Base-by-base conservation (phyloP, 1,140 invertebrate species). In the Archegozetes longisetosus region DNA sequence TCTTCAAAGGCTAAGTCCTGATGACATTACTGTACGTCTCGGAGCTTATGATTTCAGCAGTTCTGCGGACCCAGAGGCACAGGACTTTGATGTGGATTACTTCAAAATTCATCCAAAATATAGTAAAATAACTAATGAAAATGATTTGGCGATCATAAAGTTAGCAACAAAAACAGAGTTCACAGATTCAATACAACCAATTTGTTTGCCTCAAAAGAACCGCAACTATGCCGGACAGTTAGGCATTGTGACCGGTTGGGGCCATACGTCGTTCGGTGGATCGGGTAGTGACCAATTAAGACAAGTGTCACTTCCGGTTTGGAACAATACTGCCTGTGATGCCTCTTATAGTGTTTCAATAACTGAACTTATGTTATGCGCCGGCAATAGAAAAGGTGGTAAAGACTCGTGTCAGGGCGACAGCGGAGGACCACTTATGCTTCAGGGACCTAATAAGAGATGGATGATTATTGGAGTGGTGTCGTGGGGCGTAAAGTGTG, bases 121-220 rank as follows among this genome's bases (percentile, higher is more conserved):
- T 52, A 61, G 62, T 51, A n/a, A 65, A 29, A 51, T 66, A 56
- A 65, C 65, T 27, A 66, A 66, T 72, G 92, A 64, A 26, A 93
- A 93, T 63, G 89, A 94, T 65, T 88, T 93, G 60, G 88, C 88
- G 1, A 75, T 90, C 2, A 72, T 89, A 22, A 82, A 84, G 40
- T 70, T 89, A 29, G 77, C 81, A 2, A 75, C 80, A 51, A 79
- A 81, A 1, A 86, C 86, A 3, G 77, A 81, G 1, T 89, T 88
- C 70, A 64, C 64, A 6, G 65, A 68, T 13, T 90, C 88, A 68
- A 81, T 91, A 12, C 84, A 85, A 62, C 88, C 88, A 1, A 80
- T 93, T 52, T 94, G 89, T 70, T 72, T 93, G 47, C 89, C 90
- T 0, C 74, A 51, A 13, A 58, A 55, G 47, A 22, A 50, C 0